Evolutionary conservation across 2,888 invertebrate species (phyloP), one percentile per base, ranked within the genome.

Genomic region (Hydriomena furcata): DNA sequence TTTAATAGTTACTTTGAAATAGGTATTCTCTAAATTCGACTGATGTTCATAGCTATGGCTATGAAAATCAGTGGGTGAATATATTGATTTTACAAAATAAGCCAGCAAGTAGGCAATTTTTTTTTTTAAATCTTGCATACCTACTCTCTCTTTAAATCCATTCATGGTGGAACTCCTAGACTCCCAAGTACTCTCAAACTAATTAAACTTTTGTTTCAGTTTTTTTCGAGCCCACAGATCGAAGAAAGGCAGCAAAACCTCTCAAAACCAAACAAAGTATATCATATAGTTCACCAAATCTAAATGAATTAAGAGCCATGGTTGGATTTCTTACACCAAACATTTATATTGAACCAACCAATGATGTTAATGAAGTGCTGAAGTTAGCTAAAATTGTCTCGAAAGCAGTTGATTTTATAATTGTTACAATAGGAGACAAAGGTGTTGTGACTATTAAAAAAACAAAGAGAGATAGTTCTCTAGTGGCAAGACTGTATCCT

Each of bases 141-240:
- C n/a, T n/a, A n/a, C n/a, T n/a, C n/a, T n/a, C n/a, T n/a, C n/a
- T n/a, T n/a, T n/a, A n/a, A n/a, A n/a, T n/a, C n/a, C n/a, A n/a
- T n/a, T n/a, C n/a, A n/a, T n/a, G n/a, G n/a, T n/a, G n/a, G n/a
- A n/a, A n/a, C n/a, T n/a, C n/a, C n/a, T n/a, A n/a, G n/a, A n/a
- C n/a, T n/a, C n/a, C n/a, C n/a, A n/a, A n/a, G n/a, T n/a, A n/a
- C n/a, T n/a, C n/a, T n/a, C 17, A 17, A 17, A 17, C 4, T 17
- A 17, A 50, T 65, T 58, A 62, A 25, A 20, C 20, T 64, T 73
- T 78, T 77, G 68, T 94, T 93, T 58, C 92, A 94, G 97, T 97
- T 5, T 96, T 97, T 91, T 98, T 94, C 76, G 98, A 98, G 76
- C 97, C 98, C 0, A 97, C 98, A 0, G 98, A 98, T 69, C 85